These are phyloP conservation scores for Amiota minor DNA, from an alignment of 2,888 invertebrate genomes.

Conservation along the genomic window DNA sequence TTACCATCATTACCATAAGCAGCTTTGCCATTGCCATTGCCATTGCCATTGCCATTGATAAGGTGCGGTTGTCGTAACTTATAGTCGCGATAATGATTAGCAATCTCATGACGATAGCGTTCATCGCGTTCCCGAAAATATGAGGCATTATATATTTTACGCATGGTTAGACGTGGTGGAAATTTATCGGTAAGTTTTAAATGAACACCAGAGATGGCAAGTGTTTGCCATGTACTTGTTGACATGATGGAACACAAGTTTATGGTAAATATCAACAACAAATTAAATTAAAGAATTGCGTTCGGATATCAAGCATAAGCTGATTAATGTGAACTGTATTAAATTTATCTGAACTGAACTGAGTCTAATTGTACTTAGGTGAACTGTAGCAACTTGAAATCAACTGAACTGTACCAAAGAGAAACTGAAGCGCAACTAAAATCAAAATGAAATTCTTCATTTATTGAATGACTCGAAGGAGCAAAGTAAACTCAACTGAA, in stretches of 20 bases:
- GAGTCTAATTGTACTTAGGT: background rate
- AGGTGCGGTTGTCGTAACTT: slow-evolving; percentile 52
- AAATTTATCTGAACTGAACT: background rate
- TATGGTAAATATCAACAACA: slow-evolving; percentile 39
- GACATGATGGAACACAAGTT: slow-evolving; percentile 22
- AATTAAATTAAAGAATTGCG: slow-evolving; percentile 42
- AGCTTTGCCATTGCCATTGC: no score
- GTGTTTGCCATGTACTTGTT: slow-evolving; percentile 30
- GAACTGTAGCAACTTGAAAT: no score
- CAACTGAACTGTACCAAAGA: no score
- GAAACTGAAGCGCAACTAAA: no score
- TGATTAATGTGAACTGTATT: slow-evolving; percentile 18
- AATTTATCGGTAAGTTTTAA: slow-evolving; percentile 48
- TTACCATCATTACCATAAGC: no score
- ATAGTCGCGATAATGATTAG: slow-evolving; percentile 71
- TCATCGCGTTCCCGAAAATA: slow-evolving; percentile 50
- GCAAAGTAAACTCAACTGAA: no score
- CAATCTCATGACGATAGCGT: slow-evolving; percentile 66
- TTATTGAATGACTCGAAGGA: no score
- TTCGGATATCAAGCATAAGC: slow-evolving; percentile 49
- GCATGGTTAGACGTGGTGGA: slow-evolving; percentile 53
- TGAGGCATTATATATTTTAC: slow-evolving; percentile 56
- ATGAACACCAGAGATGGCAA: slow-evolving; percentile 51
- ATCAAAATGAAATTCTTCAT: no score
- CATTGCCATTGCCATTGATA: background rate